These are phyloP conservation scores for Anas platyrhynchos DNA, from an alignment of 2,113 vertebrate species.

Conservation along the genomic window DNA sequence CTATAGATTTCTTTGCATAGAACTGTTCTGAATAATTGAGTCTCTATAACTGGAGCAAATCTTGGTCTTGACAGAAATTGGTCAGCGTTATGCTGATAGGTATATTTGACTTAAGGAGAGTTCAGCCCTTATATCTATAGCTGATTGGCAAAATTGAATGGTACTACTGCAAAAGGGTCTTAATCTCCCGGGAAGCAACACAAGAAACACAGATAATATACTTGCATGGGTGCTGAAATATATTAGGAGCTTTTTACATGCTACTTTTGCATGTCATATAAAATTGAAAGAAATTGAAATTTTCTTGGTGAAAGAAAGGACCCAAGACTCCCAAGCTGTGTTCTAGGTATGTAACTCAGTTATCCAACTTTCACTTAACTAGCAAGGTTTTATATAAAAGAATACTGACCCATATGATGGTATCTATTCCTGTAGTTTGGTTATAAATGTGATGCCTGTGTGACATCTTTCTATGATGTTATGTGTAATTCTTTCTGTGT, in stretches of 20 bases:
- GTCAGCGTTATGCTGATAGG: neutral
- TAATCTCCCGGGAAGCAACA: neutral
- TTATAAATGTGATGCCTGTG: neutral
- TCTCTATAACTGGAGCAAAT: neutral
- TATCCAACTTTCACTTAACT: neutral
- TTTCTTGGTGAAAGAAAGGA: neutral
- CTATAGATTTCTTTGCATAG: neutral
- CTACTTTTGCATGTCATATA: neutral
- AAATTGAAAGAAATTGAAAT: neutral
- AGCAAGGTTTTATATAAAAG: neutral
- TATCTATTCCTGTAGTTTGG: neutral
- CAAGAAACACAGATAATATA: neutral
- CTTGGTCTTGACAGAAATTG: neutral
- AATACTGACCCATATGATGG: accelerated
- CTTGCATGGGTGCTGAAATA: neutral
- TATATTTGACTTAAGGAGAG: neutral
- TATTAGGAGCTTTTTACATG: neutral
- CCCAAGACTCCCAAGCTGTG: neutral
- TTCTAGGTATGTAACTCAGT: neutral
- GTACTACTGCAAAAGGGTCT: neutral
- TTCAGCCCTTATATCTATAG: neutral
- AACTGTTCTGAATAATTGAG: neutral
- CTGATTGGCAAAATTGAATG: neutral
- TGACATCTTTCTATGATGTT: conserved; percentile 15
- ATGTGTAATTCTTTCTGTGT: conserved; percentile 41